These are phyloP conservation scores for Tiliacea aurago DNA, from an alignment of 2,888 invertebrate species.

Conservation along the genomic window DNA sequence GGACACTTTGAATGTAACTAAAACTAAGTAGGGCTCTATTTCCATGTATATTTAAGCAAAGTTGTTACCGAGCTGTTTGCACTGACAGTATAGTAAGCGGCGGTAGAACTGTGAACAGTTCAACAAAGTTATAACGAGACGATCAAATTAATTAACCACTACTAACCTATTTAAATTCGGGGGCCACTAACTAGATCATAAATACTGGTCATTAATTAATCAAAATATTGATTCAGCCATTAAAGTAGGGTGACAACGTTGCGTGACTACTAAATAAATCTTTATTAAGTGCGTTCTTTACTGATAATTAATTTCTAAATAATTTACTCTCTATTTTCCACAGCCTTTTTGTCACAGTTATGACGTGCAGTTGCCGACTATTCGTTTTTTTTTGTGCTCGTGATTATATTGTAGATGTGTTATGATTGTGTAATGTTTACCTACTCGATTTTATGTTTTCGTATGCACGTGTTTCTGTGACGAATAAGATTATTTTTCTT, in stretches of 20 bases:
- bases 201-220: slow-evolving; percentile 23
- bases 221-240: slow-evolving; percentile 18
- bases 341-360: too few species aligned
- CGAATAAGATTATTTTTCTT: too few species aligned
- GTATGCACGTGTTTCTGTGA: too few species aligned
- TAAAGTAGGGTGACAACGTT: background rate
- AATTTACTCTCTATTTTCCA: slow-evolving; percentile 22
- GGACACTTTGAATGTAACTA: slow-evolving; percentile 1
- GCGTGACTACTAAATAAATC: slow-evolving; percentile 17
- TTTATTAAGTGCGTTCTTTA: slow-evolving; percentile 2
- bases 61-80: slow-evolving; percentile 11
- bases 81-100: slow-evolving; percentile 25
- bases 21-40: slow-evolving; percentile 13
- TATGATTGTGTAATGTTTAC: too few species aligned
- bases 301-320: slow-evolving; percentile 23
- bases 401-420: too few species aligned
- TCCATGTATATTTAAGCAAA: slow-evolving; percentile 24
- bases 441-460: too few species aligned
- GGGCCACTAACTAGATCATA: slow-evolving; percentile 19
- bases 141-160: slow-evolving; percentile 35
- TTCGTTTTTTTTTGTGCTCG: too few species aligned
- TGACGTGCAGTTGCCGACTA: too few species aligned
- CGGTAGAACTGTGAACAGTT: slow-evolving; percentile 7
- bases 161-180: slow-evolving; percentile 32
- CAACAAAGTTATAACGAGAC: slow-evolving; percentile 31